phyloP scores from a whole-genome alignment of 2,797 vertebrate species.

The Centroberyx gerrardi region DNA sequence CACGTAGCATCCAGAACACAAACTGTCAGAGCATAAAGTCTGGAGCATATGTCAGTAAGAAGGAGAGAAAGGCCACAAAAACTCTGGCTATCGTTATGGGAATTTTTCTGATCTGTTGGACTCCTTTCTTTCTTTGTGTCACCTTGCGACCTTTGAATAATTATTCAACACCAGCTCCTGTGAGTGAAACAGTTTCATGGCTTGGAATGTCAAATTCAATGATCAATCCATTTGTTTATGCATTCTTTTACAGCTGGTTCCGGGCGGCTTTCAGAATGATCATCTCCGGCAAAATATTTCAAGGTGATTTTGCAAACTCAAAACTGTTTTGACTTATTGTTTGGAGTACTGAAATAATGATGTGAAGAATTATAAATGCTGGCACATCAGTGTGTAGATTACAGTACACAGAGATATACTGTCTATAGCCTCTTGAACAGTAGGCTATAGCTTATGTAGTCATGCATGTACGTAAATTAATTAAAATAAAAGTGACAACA shows the following conservation, averaged over 20 bases:
- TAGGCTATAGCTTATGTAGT: no score
- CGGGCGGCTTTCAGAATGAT: constrained; percentile 69
- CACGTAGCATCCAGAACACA: constrained; percentile 79
- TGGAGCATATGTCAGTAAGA: constrained; percentile 61
- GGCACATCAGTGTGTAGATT: no score
- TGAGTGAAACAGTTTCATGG: constrained; percentile 86
- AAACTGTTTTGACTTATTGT: no score
- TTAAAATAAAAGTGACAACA: no score
- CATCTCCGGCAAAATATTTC: no score
- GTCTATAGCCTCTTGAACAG: no score
- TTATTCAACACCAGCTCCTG: constrained; percentile 69
- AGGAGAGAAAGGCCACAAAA: constrained; percentile 88
- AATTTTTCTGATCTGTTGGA: constrained; percentile 88
- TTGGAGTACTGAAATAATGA: no score
- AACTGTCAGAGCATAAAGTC: constrained; percentile 14
- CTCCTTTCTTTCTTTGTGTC: constrained; percentile 88
- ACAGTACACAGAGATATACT: no score
- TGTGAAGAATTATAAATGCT: no score
- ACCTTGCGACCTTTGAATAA: constrained; percentile 80
- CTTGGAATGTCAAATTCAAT: constrained; percentile 89
- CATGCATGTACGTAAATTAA: no score
- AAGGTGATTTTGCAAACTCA: no score
- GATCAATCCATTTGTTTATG: constrained; percentile 91
- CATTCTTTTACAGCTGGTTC: constrained; percentile 91
- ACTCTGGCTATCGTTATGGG: constrained; percentile 88